Evolutionary conservation across 2,888 invertebrate genomes (phyloP).

Genomic region (Podotricha telesiphe): DNA sequence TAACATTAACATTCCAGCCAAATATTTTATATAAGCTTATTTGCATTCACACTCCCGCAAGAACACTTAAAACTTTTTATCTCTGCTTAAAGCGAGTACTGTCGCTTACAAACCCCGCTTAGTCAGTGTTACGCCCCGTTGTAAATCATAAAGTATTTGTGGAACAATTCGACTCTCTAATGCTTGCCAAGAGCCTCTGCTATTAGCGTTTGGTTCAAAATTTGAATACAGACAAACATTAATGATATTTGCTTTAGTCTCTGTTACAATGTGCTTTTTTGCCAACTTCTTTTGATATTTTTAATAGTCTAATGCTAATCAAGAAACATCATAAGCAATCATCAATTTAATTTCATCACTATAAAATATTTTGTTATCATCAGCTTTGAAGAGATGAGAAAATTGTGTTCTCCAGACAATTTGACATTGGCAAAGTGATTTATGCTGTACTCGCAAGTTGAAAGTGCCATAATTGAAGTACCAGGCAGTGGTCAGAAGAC

Average conservation of each 20-base stretch:
- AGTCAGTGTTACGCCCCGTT: constrained; percentile 32
- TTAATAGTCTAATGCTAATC: too few species aligned
- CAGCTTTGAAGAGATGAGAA: too few species aligned
- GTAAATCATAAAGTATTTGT: constrained; percentile 65
- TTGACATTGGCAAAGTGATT: too few species aligned
- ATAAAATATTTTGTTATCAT: too few species aligned
- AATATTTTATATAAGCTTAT: constrained; percentile 27
- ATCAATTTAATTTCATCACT: too few species aligned
- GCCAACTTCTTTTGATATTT: not conserved
- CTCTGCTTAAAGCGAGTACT: constrained; percentile 34
- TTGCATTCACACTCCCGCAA: constrained; percentile 23
- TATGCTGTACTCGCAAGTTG: too few species aligned
- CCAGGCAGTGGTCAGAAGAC: too few species aligned
- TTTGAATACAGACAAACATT: constrained; percentile 28
- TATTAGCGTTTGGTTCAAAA: constrained; percentile 33
- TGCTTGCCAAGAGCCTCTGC: constrained; percentile 36
- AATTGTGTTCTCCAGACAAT: too few species aligned
- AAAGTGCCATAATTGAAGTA: too few species aligned
- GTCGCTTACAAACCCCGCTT: constrained; percentile 35
- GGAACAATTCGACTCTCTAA: constrained; percentile 56
- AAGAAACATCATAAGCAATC: too few species aligned
- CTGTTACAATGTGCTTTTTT: not conserved
- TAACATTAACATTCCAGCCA: not conserved
- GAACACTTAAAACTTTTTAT: constrained; percentile 39
- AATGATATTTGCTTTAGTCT: constrained; percentile 27